phyloP scores from a whole-genome alignment of 2,888 invertebrate genomes.

The Lucinisca nassula region DNA sequence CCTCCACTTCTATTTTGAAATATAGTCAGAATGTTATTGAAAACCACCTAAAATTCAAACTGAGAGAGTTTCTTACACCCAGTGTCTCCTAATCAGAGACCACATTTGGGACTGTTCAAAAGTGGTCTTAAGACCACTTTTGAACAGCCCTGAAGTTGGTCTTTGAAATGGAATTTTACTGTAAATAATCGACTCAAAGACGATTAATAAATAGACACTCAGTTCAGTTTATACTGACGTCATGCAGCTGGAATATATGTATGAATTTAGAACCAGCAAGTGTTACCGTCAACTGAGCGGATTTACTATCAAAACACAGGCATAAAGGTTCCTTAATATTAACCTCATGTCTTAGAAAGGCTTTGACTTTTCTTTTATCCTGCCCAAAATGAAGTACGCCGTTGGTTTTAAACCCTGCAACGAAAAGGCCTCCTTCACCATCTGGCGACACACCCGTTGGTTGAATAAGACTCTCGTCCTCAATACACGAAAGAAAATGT shows the following conservation, averaged over 20 bases:
- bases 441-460: neutral
- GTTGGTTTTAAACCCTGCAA: neutral
- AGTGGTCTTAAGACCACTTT: no score
- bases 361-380: neutral
- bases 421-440: neutral
- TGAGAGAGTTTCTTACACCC: no score
- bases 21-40: no score
- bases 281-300: neutral
- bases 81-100: no score
- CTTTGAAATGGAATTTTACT: no score
- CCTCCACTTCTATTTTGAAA: no score
- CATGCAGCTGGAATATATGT: neutral
- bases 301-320: neutral
- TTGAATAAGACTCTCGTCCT: neutral
- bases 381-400: neutral
- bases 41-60: no score
- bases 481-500: neutral
- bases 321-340: neutral
- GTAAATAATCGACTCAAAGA: no score
- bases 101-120: no score
- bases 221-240: neutral
- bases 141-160: no score
- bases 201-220: no score
- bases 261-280: neutral
- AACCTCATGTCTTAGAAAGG: neutral